Conservation (phyloP, 2,113 vertebrate genomes). For the Odocoileus hemionus region DNA sequence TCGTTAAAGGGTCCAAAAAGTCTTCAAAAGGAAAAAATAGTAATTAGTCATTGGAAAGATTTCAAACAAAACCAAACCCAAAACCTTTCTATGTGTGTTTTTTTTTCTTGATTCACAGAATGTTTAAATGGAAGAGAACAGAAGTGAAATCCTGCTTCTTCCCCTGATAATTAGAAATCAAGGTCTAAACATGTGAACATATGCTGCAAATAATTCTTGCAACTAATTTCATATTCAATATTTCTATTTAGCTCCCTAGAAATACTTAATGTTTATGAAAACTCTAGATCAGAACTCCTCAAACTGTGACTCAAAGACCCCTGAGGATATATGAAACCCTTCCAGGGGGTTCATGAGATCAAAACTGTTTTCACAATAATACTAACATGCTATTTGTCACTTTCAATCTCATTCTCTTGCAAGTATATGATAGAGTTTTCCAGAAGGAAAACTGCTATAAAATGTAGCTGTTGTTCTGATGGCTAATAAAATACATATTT, state of each 20-base stretch:
- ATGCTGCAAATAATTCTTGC: neutral
- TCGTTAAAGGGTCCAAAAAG: neutral
- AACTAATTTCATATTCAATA: neutral
- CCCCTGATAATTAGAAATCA: neutral
- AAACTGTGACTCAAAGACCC: neutral
- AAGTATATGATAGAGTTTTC: neutral
- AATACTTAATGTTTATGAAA: conserved; percentile 23
- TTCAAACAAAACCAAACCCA: neutral
- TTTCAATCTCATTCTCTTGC: neutral
- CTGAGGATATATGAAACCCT: neutral
- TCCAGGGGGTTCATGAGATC: neutral
- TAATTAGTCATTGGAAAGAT: neutral
- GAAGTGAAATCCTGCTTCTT: neutral
- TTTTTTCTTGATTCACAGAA: neutral
- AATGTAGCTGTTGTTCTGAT: neutral
- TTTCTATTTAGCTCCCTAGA: neutral
- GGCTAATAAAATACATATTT: neutral
- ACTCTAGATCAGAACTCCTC: neutral
- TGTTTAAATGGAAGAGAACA: neutral
- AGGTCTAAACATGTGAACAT: neutral
- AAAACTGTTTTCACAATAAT: neutral
- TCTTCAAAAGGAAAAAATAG: neutral
- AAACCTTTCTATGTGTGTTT: neutral
- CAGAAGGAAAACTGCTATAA: neutral
- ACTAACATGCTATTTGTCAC: neutral